These are phyloP conservation scores for Phortica okadai DNA, from an alignment of 2,888 invertebrate species.

Conservation along the genomic window DNA sequence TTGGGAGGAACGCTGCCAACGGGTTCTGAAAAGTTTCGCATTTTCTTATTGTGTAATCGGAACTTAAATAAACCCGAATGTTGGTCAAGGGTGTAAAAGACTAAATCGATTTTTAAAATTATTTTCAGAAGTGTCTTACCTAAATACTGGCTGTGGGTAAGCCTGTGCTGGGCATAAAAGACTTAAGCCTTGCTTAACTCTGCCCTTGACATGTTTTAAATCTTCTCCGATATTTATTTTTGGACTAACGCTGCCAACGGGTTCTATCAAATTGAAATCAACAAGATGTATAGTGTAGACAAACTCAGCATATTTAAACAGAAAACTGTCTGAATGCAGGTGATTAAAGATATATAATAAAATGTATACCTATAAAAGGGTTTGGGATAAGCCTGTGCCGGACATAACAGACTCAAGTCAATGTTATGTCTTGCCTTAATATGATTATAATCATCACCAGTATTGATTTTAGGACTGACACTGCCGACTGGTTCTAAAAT, in stretches of 20 bases:
- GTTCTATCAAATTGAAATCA: conserved; percentile 74
- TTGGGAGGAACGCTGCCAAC: conserved; percentile 79
- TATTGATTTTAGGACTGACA: conserved; percentile 81
- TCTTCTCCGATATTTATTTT: conserved; percentile 78
- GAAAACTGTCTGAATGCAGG: conserved; percentile 52
- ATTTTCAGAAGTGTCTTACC: conserved; percentile 75
- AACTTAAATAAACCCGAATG: background rate
- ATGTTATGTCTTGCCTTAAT: conserved; percentile 77
- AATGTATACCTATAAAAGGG: conserved; percentile 81
- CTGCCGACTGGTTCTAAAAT: conserved; percentile 75
- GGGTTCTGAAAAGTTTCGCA: conserved; percentile 77
- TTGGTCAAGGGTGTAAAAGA: background rate
- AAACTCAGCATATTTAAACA: conserved; percentile 1
- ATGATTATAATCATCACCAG: conserved; percentile 80
- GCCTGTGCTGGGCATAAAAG: conserved; percentile 86
- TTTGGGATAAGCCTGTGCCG: conserved; percentile 82
- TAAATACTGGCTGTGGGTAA: conserved; percentile 80
- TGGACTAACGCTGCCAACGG: conserved; percentile 80
- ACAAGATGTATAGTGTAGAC: background rate
- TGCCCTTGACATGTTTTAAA: conserved; percentile 71
- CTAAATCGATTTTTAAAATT: background rate
- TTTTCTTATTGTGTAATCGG: background rate
- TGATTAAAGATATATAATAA: background rate
- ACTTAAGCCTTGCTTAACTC: conserved; percentile 76
- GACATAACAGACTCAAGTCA: conserved; percentile 79